Evolutionary conservation across 2,113 vertebrate species (phyloP).

Genomic region (Cariama cristata): DNA sequence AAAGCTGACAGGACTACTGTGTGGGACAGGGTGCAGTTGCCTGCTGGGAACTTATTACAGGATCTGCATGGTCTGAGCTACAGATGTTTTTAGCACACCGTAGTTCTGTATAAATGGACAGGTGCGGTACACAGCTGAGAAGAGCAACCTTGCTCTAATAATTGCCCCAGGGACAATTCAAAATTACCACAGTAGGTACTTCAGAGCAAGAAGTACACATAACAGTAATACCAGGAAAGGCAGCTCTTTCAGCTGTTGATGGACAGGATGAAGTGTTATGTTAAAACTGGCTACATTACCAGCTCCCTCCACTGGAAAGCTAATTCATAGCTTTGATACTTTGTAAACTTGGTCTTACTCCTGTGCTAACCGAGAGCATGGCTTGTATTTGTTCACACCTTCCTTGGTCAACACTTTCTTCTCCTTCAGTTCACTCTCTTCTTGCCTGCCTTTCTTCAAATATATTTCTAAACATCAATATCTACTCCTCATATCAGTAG

Average conservation of each 20-base stretch:
- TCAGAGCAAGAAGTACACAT: background rate
- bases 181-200: background rate
- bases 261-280: background rate
- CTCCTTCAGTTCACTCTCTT: background rate
- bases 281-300: background rate
- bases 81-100: background rate
- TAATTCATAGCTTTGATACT: background rate
- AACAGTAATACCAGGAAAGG: background rate
- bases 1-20: accelerated
- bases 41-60: background rate
- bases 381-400: background rate
- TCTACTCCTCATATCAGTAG: background rate
- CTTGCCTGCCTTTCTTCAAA: background rate
- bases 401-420: background rate
- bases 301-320: background rate
- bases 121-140: background rate
- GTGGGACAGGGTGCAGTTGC: background rate
- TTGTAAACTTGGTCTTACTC: background rate
- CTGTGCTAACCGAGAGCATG: background rate
- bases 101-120: background rate
- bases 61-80: background rate
- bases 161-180: background rate
- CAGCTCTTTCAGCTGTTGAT: background rate
- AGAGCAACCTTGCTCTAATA: background rate
- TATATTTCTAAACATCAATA: background rate